A percentile compares a stretch with the other conserved stretches of the same genome.
These are phyloP conservation scores for Apotomis turbidana DNA, from an alignment of 2,888 invertebrate genomes.

Conservation along the genomic window DNA sequence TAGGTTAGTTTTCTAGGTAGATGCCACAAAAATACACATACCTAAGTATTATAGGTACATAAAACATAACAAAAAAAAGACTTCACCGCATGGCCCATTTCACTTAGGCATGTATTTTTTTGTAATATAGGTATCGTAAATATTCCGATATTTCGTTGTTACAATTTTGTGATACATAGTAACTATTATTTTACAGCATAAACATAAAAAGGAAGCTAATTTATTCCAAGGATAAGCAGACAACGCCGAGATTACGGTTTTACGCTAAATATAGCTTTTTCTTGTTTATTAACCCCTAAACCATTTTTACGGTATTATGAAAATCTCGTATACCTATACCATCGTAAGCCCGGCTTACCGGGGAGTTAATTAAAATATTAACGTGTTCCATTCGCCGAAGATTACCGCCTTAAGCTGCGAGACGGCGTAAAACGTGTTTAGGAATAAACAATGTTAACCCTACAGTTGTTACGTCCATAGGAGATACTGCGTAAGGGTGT, in stretches of 20 bases:
- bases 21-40: no score
- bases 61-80: no score
- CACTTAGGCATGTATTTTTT: no score
- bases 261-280: slow-evolving; percentile 9
- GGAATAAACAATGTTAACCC: slow-evolving; percentile 28
- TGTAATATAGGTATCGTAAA: no score
- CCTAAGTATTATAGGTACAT: no score
- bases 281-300: slow-evolving; percentile 14
- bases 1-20: no score
- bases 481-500: neutral
- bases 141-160: no score
- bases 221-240: neutral
- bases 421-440: slow-evolving; percentile 24
- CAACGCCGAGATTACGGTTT: neutral
- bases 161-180: no score
- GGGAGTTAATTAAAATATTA: slow-evolving; percentile 38
- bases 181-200: neutral
- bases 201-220: neutral
- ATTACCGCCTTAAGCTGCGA: slow-evolving; percentile 33
- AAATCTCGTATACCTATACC: slow-evolving; percentile 19
- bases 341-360: slow-evolving; percentile 9
- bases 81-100: no score
- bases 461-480: neutral
- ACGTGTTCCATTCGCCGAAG: slow-evolving; percentile 29
- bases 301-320: slow-evolving; percentile 20